Conservation (phyloP, 2,888 invertebrate species). For the Sarcophaga variegata region DNA sequence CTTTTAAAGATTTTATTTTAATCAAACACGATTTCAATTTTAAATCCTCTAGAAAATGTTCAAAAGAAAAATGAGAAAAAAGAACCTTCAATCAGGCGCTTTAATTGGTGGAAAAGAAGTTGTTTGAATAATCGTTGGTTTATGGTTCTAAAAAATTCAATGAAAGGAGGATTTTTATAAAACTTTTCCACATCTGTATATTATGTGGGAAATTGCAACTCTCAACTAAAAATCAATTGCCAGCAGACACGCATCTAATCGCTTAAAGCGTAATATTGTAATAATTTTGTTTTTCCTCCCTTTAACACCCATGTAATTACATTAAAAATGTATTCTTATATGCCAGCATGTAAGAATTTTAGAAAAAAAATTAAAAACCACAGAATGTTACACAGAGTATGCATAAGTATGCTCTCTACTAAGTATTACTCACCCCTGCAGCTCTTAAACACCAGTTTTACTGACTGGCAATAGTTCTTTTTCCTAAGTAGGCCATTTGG, state of each 20-base stretch:
- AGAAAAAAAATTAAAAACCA: constrained; percentile 19
- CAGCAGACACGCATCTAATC: constrained; percentile 47
- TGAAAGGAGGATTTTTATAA: constrained; percentile 3
- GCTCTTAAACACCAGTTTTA: not conserved
- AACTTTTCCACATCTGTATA: constrained; percentile 17
- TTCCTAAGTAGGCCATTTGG: not conserved
- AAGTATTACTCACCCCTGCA: not conserved
- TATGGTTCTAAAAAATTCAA: not conserved
- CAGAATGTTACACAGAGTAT: not conserved
- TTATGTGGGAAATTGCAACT: constrained; percentile 46
- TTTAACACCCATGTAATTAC: constrained; percentile 6
- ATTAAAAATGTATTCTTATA: not conserved
- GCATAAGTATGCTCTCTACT: not conserved
- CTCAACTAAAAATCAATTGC: constrained; percentile 53
- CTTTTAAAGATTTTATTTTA: not conserved
- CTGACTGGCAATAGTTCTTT: not conserved
- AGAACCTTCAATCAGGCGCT: constrained; percentile 11
- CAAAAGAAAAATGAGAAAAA: constrained; percentile 19
- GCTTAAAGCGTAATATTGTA: not conserved
- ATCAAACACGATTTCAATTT: not conserved
- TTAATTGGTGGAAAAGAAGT: not conserved
- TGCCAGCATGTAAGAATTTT: constrained; percentile 15
- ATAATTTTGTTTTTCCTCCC: not conserved
- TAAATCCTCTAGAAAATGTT: constrained; percentile 6
- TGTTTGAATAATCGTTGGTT: not conserved